Percentiles rank a stretch among this genome's conserved stretches.
These are phyloP conservation scores for Wiebesia pumilae DNA, from an alignment of 1,140 invertebrate species.

Conservation along the genomic window DNA sequence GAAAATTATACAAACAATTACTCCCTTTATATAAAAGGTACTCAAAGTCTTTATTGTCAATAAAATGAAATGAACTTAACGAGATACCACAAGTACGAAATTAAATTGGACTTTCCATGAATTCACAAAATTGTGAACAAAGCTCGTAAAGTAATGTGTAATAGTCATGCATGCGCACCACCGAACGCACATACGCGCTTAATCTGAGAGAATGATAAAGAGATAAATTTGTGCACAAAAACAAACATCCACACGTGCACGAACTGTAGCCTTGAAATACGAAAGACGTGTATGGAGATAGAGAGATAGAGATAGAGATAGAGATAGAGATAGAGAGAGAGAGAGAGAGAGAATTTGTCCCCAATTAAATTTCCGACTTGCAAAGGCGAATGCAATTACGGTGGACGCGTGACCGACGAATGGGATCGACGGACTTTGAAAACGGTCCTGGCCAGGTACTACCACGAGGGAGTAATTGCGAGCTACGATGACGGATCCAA, in stretches of 20 bases:
- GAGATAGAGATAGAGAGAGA: neutral
- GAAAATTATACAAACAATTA: neutral
- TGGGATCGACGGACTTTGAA: conserved; percentile 93
- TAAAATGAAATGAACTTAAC: neutral
- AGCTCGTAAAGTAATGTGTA: neutral
- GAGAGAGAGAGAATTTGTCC: neutral
- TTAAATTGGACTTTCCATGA: neutral
- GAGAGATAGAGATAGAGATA: neutral
- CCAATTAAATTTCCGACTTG: conserved; percentile 21
- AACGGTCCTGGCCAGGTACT: conserved; percentile 89
- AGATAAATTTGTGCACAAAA: neutral
- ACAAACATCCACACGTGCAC: neutral
- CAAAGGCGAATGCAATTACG: conserved; percentile 95
- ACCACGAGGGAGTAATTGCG: conserved; percentile 76
- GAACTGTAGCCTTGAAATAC: neutral
- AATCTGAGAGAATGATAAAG: neutral
- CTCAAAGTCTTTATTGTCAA: neutral
- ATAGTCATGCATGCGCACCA: neutral
- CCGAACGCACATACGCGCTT: neutral
- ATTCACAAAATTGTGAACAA: neutral
- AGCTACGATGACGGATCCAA: conserved; percentile 71
- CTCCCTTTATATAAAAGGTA: neutral
- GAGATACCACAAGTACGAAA: neutral
- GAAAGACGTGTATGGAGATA: neutral
- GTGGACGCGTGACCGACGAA: conserved; percentile 95